A percentile compares a stretch with the other conserved stretches of the same genome.
Conservation (phyloP, 2,113 vertebrate genomes). For the Thomomys bottae region DNA sequence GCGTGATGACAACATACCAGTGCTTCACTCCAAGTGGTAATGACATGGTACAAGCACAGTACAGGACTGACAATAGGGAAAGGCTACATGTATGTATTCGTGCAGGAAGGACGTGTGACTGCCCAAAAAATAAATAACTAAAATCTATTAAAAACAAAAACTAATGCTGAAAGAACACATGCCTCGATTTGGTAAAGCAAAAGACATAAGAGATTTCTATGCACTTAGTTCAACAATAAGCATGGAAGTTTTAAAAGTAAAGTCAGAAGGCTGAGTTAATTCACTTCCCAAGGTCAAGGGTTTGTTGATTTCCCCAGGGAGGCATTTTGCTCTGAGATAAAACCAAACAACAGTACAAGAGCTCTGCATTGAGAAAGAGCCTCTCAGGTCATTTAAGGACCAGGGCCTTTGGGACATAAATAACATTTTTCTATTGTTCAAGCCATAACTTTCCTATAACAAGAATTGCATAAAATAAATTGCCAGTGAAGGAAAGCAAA, state of each 20-base stretch:
- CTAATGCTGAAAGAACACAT: background rate
- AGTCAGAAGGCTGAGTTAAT: constrained; percentile 39
- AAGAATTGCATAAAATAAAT: background rate
- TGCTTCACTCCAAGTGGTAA: too few relatives aligned
- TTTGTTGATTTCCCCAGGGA: constrained; percentile 45
- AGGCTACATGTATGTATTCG: background rate
- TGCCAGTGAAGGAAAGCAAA: too few relatives aligned
- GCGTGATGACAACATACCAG: too few relatives aligned
- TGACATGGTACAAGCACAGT: too few relatives aligned
- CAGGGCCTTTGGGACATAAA: background rate
- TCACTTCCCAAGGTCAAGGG: constrained; percentile 47
- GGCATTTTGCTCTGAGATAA: constrained; percentile 27
- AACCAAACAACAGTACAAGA: constrained; percentile 32
- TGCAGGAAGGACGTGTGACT: too few relatives aligned
- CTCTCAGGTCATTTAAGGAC: constrained; percentile 18
- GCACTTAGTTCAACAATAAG: background rate
- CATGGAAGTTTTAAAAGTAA: background rate
- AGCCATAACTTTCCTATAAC: constrained; percentile 1
- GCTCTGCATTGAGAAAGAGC: background rate
- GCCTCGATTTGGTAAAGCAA: background rate
- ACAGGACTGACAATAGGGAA: background rate
- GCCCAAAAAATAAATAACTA: too few relatives aligned
- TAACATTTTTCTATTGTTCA: background rate
- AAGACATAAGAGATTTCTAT: background rate
- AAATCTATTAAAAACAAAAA: too few relatives aligned